Evolutionary conservation across 2,113 vertebrate genomes (phyloP), one percentile per base, ranked within the genome.

Genomic region (Diadophis punctatus): DNA sequence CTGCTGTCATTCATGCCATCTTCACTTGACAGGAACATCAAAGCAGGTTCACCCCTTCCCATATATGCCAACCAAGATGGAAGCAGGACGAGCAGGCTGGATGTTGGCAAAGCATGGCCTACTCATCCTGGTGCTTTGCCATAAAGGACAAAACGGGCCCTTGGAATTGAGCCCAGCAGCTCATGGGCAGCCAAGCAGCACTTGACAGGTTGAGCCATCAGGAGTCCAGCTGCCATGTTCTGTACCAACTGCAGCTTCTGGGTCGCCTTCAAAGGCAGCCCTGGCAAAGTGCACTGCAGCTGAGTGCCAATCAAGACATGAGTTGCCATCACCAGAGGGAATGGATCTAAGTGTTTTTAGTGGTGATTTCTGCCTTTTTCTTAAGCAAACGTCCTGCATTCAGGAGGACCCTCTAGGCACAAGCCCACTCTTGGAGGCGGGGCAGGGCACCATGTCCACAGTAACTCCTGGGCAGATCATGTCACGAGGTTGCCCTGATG

Each of bases 141-240:
- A 2, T 74, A 34, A 39, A 39, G n/a, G 16, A 1, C 0, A 3
- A 20, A 74, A 74, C 0, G 6, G n/a, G n/a, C 16, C 8, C 14
- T 74, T 34, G n/a, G 14, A 34, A 74, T 34, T 34, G n/a, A 34
- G 6, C 63, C 30, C 27, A 68, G 63, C 7, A 68, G 30, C 30
- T n/a, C n/a, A 0, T 34, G 30, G 63, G 14, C 68, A 74, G 68
- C n/a, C 68, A 39, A 39, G 16, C 68, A 20, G n/a, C n/a, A 18
- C n/a, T 74, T 39, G 14, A 18, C 68, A 18, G 14, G 68, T 18
- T 74, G 7, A 74, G 68, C 68, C 68, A 20, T 8, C 68, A 20
- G 16, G n/a, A 34, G 6, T 18, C 68, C 7, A 12, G 14, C 68
- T 74, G n/a, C 68, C 60, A 63, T 7, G 27, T 1, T 63, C 3